Evolutionary conservation across 2,797 vertebrate genomes (phyloP).

Genomic region (Sciaenops ocellatus): DNA sequence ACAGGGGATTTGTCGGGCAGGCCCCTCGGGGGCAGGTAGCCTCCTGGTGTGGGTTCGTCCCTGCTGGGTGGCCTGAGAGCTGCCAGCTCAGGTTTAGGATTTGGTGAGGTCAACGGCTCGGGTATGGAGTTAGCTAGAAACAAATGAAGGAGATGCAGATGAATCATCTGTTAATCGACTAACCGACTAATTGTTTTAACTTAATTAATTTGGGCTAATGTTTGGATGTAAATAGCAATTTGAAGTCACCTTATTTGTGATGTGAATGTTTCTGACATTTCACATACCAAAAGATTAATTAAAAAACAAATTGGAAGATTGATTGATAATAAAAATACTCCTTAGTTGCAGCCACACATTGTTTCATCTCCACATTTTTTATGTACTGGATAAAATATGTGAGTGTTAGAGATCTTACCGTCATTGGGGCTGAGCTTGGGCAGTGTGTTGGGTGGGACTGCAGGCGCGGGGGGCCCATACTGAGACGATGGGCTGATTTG

Average conservation of each 20-base stretch:
- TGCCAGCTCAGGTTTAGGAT: constrained; percentile 89
- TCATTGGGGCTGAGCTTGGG: constrained; percentile 90
- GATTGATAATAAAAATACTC: background rate
- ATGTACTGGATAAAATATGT: background rate
- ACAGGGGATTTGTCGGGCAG: constrained; percentile 89
- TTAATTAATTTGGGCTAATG: background rate
- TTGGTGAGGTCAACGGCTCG: constrained; percentile 87
- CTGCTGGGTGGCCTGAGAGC: constrained; percentile 88
- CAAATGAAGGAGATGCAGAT: background rate
- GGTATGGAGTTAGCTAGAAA: constrained; percentile 87
- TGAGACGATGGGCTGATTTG: constrained; percentile 90
- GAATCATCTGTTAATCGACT: too few species aligned
- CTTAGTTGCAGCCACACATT: background rate
- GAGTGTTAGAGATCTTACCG: constrained; percentile 80
- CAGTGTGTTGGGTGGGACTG: constrained; percentile 88
- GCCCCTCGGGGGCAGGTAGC: constrained; percentile 89
- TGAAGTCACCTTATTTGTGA: background rate
- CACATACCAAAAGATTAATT: background rate
- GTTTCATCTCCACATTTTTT: background rate
- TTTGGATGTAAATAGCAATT: too few species aligned
- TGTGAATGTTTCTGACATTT: background rate
- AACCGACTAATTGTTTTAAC: too few species aligned
- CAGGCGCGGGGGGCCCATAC: constrained; percentile 87
- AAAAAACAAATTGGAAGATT: background rate
- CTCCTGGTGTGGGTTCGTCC: constrained; percentile 89